Base-by-base conservation (phyloP, 2,797 vertebrate species). In the Schizothorax lantsangensis region DNA sequence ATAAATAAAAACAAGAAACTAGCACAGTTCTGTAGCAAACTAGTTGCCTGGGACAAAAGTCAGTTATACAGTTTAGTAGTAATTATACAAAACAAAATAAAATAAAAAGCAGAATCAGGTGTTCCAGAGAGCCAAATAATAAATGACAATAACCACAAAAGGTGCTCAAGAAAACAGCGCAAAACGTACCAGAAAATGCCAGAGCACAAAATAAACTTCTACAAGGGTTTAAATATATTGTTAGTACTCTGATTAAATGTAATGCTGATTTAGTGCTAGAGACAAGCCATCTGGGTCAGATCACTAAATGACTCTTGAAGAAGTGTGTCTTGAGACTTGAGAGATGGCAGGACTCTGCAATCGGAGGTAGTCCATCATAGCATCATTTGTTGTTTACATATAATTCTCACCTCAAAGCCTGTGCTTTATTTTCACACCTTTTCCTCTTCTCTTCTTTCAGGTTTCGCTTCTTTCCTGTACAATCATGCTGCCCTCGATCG, bases 401-500 rank as follows among this genome's bases (percentile, higher is more conserved):
- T 73, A 66, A 47, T 54, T 43, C 79, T 81, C 79, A 74, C 71
- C 43, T 78, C 79, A 71, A n/a, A 33, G 38, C 33, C 21, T 2
- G 4, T 78, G 73, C 82, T 89, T 49, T 71, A 78, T 87, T 54
- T 74, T 52, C 62, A 84, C 52, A 36, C 81, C 38, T 84, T 79
- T 86, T 80, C 59, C 30, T 77, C 66, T 45, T 64, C 74, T 73
- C 23, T 21, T 26, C 14, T 72, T 33, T 72, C 6, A 21, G 68
- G 30, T 33, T 79, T 45, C 3, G 38, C 52, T 62, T 62, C 52
- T 79, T 85, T 72, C 52, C 4, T 30, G 69, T 71, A 62, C 49
- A 85, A 36, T 85, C 52, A 21, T 33, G 84, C 77, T 85, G 84
- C 68, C 84, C 84, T 86, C 21, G 45, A 86, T 86, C 78, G 26